phyloP scores from a whole-genome alignment of 2,113 vertebrate genomes.

The Equus quagga region DNA sequence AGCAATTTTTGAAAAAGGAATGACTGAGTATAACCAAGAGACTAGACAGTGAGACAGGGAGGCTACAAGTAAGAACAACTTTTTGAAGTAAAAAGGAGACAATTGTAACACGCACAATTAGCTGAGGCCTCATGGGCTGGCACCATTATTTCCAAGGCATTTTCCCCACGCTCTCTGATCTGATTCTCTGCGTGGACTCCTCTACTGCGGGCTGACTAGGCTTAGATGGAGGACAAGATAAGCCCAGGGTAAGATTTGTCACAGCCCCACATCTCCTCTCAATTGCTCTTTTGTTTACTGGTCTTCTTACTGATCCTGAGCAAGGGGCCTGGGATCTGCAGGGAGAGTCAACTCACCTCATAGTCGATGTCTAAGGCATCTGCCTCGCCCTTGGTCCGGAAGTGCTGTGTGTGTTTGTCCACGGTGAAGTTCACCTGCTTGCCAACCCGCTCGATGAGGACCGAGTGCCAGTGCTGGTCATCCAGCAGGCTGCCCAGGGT shows the following conservation, averaged over 20 bases:
- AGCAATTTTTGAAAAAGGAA: not conserved
- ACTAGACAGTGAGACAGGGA: not conserved
- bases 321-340: fast-evolving
- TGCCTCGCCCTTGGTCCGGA: constrained; percentile 93
- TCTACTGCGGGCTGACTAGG: not conserved
- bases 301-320: too few relatives aligned
- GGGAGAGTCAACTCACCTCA: constrained; percentile 89
- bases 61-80: not conserved
- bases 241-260: too few relatives aligned
- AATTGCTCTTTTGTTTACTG: not conserved
- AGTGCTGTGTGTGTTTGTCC: constrained; percentile 94
- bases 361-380: constrained; percentile 98
- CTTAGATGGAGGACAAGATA: not conserved
- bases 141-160: not conserved
- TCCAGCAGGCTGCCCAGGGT: constrained; percentile 96
- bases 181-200: not conserved
- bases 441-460: constrained; percentile 96
- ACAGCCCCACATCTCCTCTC: not conserved
- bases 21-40: not conserved
- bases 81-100: not conserved
- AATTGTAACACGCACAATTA: not conserved
- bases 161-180: not conserved
- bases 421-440: constrained; percentile 98
- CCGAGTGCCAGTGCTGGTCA: constrained; percentile 98
- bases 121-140: not conserved